Conservation (phyloP, 2,888 invertebrate species). For the Caenorhabditis sp. region DNA sequence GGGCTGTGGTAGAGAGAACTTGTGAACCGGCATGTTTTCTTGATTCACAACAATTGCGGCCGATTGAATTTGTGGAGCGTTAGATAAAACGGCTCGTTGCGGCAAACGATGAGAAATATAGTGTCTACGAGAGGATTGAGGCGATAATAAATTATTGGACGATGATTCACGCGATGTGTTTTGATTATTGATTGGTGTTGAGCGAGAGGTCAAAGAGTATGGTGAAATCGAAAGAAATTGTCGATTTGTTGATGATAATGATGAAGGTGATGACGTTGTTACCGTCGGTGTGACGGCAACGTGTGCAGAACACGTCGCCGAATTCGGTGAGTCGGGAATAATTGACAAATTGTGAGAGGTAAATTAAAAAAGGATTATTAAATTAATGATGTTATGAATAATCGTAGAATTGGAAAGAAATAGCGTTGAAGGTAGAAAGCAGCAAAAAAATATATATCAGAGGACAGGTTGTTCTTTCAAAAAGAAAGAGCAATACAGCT, state of each 20-base stretch:
- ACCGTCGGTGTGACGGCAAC: conserved; percentile 27
- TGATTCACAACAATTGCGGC: conserved; percentile 45
- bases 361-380: not conserved
- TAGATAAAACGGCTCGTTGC: conserved; percentile 54
- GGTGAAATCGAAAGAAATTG: conserved; percentile 8
- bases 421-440: not conserved
- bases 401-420: not conserved
- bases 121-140: conserved; percentile 41
- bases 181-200: conserved; percentile 21
- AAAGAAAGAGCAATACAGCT: conserved; percentile 6
- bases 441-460: not conserved
- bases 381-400: not conserved
- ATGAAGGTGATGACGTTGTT: conserved; percentile 29
- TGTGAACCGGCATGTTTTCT: conserved; percentile 3
- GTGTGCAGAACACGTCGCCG: conserved; percentile 13
- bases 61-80: conserved; percentile 49
- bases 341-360: not conserved
- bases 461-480: conserved; percentile 7
- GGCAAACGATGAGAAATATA: conserved; percentile 62
- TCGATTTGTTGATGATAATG: conserved; percentile 11
- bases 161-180: conserved; percentile 7
- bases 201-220: conserved; percentile 30
- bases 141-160: conserved; percentile 26
- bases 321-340: conserved; percentile 1
- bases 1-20: conserved; percentile 7